These are phyloP conservation scores for Prochilodus magdalenae DNA, from an alignment of 2,113 vertebrate genomes.

Conservation along the genomic window DNA sequence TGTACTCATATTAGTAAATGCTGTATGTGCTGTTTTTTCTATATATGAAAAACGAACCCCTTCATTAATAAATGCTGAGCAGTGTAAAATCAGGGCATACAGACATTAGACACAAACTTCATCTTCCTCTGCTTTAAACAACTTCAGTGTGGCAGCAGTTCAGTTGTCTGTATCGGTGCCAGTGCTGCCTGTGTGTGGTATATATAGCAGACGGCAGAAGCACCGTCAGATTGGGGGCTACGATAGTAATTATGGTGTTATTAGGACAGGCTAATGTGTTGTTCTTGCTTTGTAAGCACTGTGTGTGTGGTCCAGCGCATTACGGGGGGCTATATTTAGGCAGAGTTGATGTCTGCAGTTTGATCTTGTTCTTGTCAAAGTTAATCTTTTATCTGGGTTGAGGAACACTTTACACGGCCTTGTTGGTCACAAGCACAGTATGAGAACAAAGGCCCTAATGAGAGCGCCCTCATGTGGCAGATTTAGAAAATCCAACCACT, in stretches of 20 bases:
- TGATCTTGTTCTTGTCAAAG: neutral
- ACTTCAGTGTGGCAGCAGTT: neutral
- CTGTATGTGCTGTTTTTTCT: no score
- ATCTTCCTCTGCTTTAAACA: no score
- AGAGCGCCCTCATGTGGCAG: neutral
- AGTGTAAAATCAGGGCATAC: no score
- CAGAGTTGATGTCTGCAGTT: neutral
- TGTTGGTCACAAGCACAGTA: neutral
- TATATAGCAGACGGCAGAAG: neutral
- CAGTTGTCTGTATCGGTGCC: neutral
- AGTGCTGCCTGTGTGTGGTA: neutral
- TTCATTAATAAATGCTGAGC: no score
- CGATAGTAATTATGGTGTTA: neutral
- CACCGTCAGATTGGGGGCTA: neutral
- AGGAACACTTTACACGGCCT: neutral
- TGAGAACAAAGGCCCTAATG: constrained; percentile 12
- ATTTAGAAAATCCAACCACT: no score
- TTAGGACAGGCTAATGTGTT: neutral
- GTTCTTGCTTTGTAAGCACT: neutral
- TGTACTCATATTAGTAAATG: no score
- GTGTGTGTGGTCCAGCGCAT: neutral
- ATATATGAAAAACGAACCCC: no score
- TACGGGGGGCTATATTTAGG: neutral
- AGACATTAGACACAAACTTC: no score
- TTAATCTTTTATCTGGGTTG: neutral